A percentile compares a stretch with the other conserved stretches of the same genome.
phyloP scores from a whole-genome alignment of 2,797 vertebrate species.

The Sebastes cheni region DNA sequence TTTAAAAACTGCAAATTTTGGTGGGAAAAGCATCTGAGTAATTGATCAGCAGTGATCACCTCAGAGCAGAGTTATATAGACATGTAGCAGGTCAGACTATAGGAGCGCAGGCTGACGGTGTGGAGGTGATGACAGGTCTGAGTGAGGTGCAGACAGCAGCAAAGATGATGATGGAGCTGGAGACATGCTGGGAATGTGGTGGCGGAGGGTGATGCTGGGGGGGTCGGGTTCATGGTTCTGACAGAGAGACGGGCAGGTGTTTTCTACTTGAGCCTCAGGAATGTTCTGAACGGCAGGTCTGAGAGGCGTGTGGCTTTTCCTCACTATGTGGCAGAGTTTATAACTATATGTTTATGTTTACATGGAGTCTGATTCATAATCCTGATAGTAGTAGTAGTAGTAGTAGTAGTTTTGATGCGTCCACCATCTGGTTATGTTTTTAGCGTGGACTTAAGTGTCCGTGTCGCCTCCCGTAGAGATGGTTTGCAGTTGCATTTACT shows the following conservation, averaged over 20 bases:
- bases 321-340: slow-evolving; percentile 35
- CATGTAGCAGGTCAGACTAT: slow-evolving; percentile 3
- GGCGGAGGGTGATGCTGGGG: not conserved
- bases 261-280: slow-evolving; percentile 35
- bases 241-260: slow-evolving; percentile 3
- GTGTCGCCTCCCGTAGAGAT: not conserved
- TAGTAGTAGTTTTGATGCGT: slow-evolving; percentile 1
- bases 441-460: not conserved
- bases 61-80: not conserved
- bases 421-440: slow-evolving; percentile 21
- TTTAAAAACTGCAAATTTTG: no score
- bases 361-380: slow-evolving; percentile 15
- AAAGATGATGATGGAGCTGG: slow-evolving; percentile 27
- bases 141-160: slow-evolving; percentile 10
- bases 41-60: no score
- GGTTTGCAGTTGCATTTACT: not conserved
- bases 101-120: not conserved
- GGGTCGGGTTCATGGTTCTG: slow-evolving; percentile 20
- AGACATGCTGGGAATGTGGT: slow-evolving; percentile 45
- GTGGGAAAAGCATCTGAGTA: no score
- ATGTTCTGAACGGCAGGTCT: not conserved
- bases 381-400: not conserved
- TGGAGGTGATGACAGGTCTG: slow-evolving; percentile 31
- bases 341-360: slow-evolving; percentile 48
- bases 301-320: slow-evolving; percentile 47